Conservation (phyloP, 23 tunicate genomes). For the Halocynthia aurantium region DNA sequence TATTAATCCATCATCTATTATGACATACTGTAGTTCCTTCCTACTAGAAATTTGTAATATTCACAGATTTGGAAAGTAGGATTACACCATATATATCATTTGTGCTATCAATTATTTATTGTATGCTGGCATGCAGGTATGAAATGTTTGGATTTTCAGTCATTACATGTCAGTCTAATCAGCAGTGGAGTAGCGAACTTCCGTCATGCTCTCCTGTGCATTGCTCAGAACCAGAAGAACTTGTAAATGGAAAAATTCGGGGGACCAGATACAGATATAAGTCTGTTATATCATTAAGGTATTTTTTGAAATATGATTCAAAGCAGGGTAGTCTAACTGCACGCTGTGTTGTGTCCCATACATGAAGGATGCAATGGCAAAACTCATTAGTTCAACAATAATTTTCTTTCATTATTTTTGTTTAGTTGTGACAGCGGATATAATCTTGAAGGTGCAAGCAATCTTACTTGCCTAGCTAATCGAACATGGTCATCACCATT, state of each 20-base stretch:
- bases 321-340: too few species aligned
- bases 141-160: slow-evolving; percentile 15
- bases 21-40: too few species aligned
- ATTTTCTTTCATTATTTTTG: not conserved
- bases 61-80: not conserved
- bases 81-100: not conserved
- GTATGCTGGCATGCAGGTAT: not conserved
- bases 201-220: slow-evolving; percentile 19
- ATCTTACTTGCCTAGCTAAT: slow-evolving; percentile 25
- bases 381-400: not conserved
- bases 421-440: slow-evolving; percentile 36
- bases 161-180: slow-evolving; percentile 13
- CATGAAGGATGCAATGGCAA: too few species aligned
- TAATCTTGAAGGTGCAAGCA: slow-evolving; percentile 17
- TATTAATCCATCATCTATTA: too few species aligned
- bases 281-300: slow-evolving; percentile 23
- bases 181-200: slow-evolving; percentile 15
- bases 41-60: too few species aligned
- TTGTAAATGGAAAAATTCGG: slow-evolving; percentile 22
- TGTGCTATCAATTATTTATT: not conserved
- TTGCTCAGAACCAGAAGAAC: slow-evolving; percentile 7
- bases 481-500: slow-evolving; percentile 15
- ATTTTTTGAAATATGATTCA: too few species aligned
- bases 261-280: slow-evolving; percentile 14
- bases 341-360: too few species aligned